Base-by-base conservation (phyloP, 1,140 invertebrate genomes). In the Drosophila ironensis region DNA sequence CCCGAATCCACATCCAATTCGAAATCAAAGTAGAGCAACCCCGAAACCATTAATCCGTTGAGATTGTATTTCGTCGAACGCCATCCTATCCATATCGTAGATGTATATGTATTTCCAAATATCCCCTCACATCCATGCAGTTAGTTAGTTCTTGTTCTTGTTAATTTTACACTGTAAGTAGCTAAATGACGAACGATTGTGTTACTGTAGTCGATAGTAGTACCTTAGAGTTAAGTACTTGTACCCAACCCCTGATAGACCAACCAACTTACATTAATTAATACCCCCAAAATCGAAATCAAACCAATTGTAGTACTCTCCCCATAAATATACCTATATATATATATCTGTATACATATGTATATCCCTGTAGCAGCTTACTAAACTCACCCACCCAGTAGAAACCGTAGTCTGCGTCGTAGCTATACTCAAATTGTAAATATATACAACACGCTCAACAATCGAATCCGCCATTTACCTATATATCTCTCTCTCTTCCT, bases 311-410 rank as follows among this genome's bases (percentile, higher is more conserved):
- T 61, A 56, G 60, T 4, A 37, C 28, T 20, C 57, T 20, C n/a
- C 40, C 30, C 24, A 66, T 66, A 61, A 24, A 38, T 64, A 60
- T 41, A 66, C 40, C 28, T 57, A 35, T 57, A 60, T 60, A 22
- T 60, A 60, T 60, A 60, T 64, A n/a, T n/a, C n/a, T n/a, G n/a
- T 57, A 35, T 57, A 60, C 59, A 22, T 60, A 60, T 60, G 51
- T 64, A 64, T 73, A 60, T 60, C 57, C 40, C 42, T 60, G 78
- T 84, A 84, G 78, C 74, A 84, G 80, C 80, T 84, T 86, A 84
- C 81, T 86, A 86, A 84, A 84, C 81, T 80, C 78, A 84, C 78
- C 57, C 57, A 63, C 77, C 60, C 60, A 66, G 78, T 84, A 86
- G 78, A 78, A 73, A 66, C 30, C 66, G 78, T 84, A 84, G 78